A percentile compares a stretch with the other conserved stretches of the same genome.
phyloP scores from a whole-genome alignment of 2,888 invertebrate species.

The Dione juno region DNA sequence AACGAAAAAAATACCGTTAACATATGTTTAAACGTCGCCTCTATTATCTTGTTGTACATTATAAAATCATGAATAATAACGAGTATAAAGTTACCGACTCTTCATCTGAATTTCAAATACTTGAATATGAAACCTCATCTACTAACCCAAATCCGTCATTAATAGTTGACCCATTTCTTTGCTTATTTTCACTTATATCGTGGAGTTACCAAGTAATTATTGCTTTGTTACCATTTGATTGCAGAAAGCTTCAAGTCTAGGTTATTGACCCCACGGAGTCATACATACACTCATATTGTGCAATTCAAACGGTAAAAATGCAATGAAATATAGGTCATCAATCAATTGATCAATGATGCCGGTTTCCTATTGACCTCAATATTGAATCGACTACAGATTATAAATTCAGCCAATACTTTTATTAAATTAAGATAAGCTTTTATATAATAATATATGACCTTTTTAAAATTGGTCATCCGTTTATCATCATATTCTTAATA shows the following conservation, averaged over 20 bases:
- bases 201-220: slow-evolving; percentile 4
- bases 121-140: slow-evolving; percentile 16
- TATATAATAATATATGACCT: not conserved
- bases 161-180: slow-evolving; percentile 12
- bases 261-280: slow-evolving; percentile 19
- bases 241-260: slow-evolving; percentile 15
- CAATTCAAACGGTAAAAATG: slow-evolving; percentile 28
- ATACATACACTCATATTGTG: slow-evolving; percentile 20
- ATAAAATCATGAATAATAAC: slow-evolving; percentile 14
- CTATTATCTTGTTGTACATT: slow-evolving; percentile 10
- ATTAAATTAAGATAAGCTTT: not conserved
- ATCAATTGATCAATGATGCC: slow-evolving; percentile 40
- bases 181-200: slow-evolving; percentile 5
- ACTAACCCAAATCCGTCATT: slow-evolving; percentile 11
- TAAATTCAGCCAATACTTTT: slow-evolving; percentile 1
- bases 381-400: slow-evolving; percentile 8
- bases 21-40: not conserved
- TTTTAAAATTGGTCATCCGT: too few species aligned
- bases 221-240: slow-evolving; percentile 6
- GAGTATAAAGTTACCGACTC: not conserved
- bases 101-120: slow-evolving; percentile 26
- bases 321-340: slow-evolving; percentile 30
- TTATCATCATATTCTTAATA: not conserved
- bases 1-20: not conserved
- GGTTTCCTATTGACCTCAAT: slow-evolving; percentile 35